These are phyloP conservation scores for Marasmarcha lunaedactyla DNA, from an alignment of 2,888 invertebrate genomes.

Conservation along the genomic window DNA sequence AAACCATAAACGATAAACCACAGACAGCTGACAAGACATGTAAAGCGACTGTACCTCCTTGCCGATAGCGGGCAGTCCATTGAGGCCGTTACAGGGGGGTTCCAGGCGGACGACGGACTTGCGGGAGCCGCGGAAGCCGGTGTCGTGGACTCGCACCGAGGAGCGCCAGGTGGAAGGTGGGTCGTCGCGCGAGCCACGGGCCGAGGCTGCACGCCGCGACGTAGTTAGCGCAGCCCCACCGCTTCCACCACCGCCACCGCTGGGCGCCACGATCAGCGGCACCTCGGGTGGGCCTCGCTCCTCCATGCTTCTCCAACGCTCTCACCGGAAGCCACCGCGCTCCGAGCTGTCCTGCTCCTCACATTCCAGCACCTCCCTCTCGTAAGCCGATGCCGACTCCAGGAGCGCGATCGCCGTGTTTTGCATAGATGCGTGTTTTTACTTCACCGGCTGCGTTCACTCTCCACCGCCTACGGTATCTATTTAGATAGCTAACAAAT, in stretches of 20 bases:
- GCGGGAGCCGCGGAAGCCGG: constrained; percentile 73
- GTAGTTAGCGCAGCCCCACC: constrained; percentile 47
- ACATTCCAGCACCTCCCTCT: constrained; percentile 61
- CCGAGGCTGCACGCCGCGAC: constrained; percentile 48
- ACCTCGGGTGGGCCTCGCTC: constrained; percentile 66
- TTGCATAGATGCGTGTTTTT: constrained; percentile 59
- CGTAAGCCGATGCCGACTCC: constrained; percentile 58
- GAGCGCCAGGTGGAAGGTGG: constrained; percentile 71
- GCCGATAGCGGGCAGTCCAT: constrained; percentile 67
- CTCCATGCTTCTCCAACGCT: constrained; percentile 68
- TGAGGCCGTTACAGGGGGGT: constrained; percentile 74
- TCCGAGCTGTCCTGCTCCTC: constrained; percentile 54
- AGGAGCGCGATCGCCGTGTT: constrained; percentile 60
- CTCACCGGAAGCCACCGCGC: constrained; percentile 65
- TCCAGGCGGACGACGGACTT: constrained; percentile 74
- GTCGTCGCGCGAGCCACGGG: constrained; percentile 54
- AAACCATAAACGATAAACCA: neutral
- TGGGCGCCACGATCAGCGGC: constrained; percentile 59
- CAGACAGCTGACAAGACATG: too few species aligned
- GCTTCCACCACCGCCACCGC: too few species aligned
- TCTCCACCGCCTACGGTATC: constrained; percentile 16
- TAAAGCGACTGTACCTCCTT: constrained; percentile 61
- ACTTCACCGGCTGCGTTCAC: constrained; percentile 20
- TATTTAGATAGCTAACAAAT: neutral
- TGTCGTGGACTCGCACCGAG: constrained; percentile 74